Base-by-base conservation (phyloP, 2,113 vertebrate genomes). In the Anas platyrhynchos region DNA sequence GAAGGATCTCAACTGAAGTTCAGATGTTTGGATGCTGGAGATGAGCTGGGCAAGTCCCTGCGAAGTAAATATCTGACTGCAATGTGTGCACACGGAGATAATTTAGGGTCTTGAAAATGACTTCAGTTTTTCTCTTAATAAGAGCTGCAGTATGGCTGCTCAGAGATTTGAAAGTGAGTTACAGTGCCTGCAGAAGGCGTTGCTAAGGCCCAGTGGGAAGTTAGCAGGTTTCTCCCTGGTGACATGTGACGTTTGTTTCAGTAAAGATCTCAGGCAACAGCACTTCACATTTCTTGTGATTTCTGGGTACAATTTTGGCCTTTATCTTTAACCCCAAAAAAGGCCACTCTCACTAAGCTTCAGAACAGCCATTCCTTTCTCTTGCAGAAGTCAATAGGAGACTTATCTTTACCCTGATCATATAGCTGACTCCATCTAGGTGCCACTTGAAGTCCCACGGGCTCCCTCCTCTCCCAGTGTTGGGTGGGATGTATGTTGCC, bases 401-500 rank as follows among this genome's bases (percentile, higher is more conserved):
- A 43, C 68, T 25, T 77, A 9, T 44, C 34, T 8, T 20, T 38
- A 54, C 16, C 38, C 32, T 34, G 54, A 8, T 36, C 10, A 0
- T 9, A 26, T 21, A 38, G 41, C n/a, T 79, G 54, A n/a, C 38
- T 31, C 34, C 29, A 4, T 7, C 3, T 8, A 46, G 61, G 26
- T 69, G 13, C 9, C n/a, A 16, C 8, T 5, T 59, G 1, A 38
- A 65, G 58, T 65, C 43, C 38, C 14, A 0, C 0, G 1, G 44
- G 32, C 34, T 88, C 27, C 68, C 25, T 69, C 4, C 32, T 46
- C 14, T 50, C 27, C 12, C 50, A 43, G 29, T 16, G 27, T n/a
- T 58, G 65, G 25, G 71, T 27, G 48, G 62, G 86, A 72, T 81
- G 73, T 36, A 26, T 48, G 21, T 2, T 88, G 14, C n/a, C 36